Evolutionary conservation across 2,797 vertebrate genomes (phyloP).

Genomic region (Tarsius wallacei): DNA sequence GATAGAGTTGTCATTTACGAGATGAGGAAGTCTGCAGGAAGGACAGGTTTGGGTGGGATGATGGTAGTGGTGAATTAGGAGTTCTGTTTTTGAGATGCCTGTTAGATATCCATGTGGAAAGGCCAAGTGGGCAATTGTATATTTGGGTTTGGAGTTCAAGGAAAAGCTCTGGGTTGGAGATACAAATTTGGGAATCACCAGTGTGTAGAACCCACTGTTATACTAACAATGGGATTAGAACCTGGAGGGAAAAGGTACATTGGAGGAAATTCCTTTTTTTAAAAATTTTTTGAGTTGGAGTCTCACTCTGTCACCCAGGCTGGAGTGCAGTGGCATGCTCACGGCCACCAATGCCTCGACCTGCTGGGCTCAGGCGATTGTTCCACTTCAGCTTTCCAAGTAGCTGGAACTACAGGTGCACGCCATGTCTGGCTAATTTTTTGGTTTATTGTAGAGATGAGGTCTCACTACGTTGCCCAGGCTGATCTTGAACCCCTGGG

Average conservation of each 20-base stretch:
- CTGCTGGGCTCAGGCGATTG: no score
- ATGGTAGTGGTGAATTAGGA: conserved; percentile 4
- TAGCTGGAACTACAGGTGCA: no score
- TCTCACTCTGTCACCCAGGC: no score
- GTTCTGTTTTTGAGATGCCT: conserved; percentile 45
- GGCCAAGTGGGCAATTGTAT: not conserved
- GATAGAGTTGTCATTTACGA: conserved; percentile 42
- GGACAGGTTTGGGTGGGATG: not conserved
- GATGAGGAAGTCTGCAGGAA: not conserved
- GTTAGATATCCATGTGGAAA: not conserved
- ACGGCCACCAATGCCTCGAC: no score
- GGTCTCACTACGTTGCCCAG: no score
- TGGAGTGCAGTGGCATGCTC: no score
- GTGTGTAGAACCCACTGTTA: not conserved
- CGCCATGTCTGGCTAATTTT: no score
- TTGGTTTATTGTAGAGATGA: no score
- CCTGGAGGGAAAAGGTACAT: conserved; percentile 24
- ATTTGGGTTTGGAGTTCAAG: conserved; percentile 5
- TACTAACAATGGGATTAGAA: not conserved
- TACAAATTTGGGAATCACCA: conserved; percentile 13
- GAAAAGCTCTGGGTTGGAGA: not conserved
- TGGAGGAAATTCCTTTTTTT: conserved; percentile 18
- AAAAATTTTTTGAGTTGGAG: no score
- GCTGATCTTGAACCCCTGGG: no score
- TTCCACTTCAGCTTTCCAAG: no score